Evolutionary conservation across 2,797 vertebrate species (phyloP).

Genomic region (Chromis chromis): DNA sequence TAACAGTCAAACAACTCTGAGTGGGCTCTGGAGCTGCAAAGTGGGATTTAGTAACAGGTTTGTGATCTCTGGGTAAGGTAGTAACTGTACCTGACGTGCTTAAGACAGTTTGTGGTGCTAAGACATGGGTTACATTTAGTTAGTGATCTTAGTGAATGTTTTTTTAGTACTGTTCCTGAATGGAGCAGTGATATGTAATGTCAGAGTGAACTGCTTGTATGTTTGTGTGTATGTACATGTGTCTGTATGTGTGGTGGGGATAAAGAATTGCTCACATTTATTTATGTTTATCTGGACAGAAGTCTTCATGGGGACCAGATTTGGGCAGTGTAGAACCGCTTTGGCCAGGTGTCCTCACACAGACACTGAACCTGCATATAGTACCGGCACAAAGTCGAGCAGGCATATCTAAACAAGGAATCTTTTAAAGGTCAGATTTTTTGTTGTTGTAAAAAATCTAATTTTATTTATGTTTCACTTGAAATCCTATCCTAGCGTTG

Average conservation of each 20-base stretch:
- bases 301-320: conserved; percentile 77
- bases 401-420: conserved; percentile 52
- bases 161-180: conserved; percentile 12
- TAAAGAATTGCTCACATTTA: conserved; percentile 5
- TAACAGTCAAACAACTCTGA: not conserved
- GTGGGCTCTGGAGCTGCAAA: not conserved
- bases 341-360: conserved; percentile 67
- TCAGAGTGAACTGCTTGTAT: not conserved
- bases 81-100: not conserved
- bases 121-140: not conserved
- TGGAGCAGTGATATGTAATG: not conserved
- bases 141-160: not conserved
- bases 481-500: not conserved
- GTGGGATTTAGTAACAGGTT: conserved; percentile 5
- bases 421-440: conserved; percentile 66
- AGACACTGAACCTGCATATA: conserved; percentile 48
- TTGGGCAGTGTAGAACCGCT: conserved; percentile 53
- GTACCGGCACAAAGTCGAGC: conserved; percentile 41
- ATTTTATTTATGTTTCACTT: conserved; percentile 2
- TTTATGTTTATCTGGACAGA: conserved; percentile 48
- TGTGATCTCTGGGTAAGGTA: not conserved
- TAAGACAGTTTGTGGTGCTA: not conserved
- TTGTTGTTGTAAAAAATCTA: not conserved
- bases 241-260: not conserved
- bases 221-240: not conserved